Conservation (phyloP, 2,888 invertebrate genomes). For the Drosophila nigricruria region DNA sequence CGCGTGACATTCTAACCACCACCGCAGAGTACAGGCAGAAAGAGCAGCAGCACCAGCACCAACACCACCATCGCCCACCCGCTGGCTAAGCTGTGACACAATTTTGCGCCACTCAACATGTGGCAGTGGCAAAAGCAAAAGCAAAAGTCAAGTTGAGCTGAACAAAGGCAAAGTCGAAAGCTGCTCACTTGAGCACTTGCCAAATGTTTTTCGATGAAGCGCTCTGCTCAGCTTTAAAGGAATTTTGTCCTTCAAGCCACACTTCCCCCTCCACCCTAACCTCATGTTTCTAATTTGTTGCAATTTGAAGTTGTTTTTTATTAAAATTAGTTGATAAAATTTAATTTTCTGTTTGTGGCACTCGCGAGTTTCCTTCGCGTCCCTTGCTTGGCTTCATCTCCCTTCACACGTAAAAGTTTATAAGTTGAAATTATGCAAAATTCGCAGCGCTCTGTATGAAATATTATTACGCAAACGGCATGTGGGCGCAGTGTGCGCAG, state of each 20-base stretch:
- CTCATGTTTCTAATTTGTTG: slow-evolving; percentile 61
- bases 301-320: slow-evolving; percentile 63
- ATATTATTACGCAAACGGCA: slow-evolving; percentile 75
- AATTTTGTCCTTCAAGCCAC: background rate
- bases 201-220: slow-evolving; percentile 63
- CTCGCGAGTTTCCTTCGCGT: slow-evolving; percentile 31
- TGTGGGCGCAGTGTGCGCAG: slow-evolving; percentile 37
- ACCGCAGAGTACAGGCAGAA: slow-evolving; percentile 1
- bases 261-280: too few relatives aligned
- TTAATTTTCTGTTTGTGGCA: slow-evolving; percentile 64
- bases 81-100: slow-evolving; percentile 69
- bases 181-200: slow-evolving; percentile 71
- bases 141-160: slow-evolving; percentile 55
- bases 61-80: slow-evolving; percentile 32
- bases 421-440: slow-evolving; percentile 79
- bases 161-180: slow-evolving; percentile 63
- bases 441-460: slow-evolving; percentile 48
- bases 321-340: slow-evolving; percentile 72
- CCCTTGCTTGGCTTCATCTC: slow-evolving; percentile 38
- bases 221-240: slow-evolving; percentile 26
- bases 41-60: background rate
- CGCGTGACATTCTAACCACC: slow-evolving; percentile 60
- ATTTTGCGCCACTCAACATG: slow-evolving; percentile 77
- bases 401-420: slow-evolving; percentile 52
- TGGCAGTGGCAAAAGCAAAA: slow-evolving; percentile 54